Base-by-base conservation (phyloP, 2,888 invertebrate genomes). In the Phlogophora meticulosa region DNA sequence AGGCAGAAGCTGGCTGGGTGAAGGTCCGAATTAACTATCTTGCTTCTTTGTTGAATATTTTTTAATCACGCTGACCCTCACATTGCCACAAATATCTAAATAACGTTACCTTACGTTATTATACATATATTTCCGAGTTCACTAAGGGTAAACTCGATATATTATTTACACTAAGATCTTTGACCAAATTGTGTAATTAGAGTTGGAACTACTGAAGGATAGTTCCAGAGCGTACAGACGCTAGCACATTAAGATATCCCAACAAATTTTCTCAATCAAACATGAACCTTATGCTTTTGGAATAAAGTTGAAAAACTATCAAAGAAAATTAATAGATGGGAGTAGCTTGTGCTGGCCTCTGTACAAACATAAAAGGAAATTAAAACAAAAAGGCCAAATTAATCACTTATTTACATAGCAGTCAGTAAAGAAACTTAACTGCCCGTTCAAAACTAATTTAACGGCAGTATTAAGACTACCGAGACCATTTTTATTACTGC, bases 361-460 rank as follows among this genome's bases (percentile, higher is more conserved):
- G n/a, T n/a, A n/a, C n/a, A n/a, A n/a, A n/a, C n/a, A n/a, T 5
- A 2, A 32, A 20, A 40, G 22, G 3, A 51, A 45, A 40, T 34
- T 15, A 24, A 53, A 65, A 17, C n/a, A 1, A 38, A 52, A 34
- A 7, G 3, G 40, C 20, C 5, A 48, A 42, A 28, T 58, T 24
- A 52, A 43, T 68, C 17, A 17, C 34, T 56, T 13, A 7, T 46
- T 49, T 22, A 43, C 17, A 38, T 28, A 40, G 28, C 36, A 56
- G 5, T 49, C 15, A 67, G 38, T 38, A 46, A 58, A 68, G 67
- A 52, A 69, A 48, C 34, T 60, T 28, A 60, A 53, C 48, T 70
- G 42, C 52, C 53, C 24, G 36, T 70, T 53, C 17, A 57, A 36
- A 57, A 62, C 46, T 32, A 72, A 71, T 72, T 63, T 63, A 34